A percentile compares a stretch with the other conserved stretches of the same genome.
Conservation (phyloP, 2,113 vertebrate genomes). For the Gobiocypris rarus region DNA sequence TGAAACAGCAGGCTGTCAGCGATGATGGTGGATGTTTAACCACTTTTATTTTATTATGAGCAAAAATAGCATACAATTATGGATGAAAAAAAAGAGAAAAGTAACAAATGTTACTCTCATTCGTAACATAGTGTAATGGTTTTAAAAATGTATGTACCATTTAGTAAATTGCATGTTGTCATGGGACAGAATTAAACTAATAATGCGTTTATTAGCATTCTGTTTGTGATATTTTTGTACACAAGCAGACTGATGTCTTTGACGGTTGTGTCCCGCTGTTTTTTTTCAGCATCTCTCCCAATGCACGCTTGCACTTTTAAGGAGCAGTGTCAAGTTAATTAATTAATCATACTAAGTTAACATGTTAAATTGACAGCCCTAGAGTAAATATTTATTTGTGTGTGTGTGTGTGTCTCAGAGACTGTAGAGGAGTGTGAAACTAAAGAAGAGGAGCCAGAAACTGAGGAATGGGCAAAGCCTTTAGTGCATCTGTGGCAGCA, state of each 20-base stretch:
- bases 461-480: conserved; percentile 90
- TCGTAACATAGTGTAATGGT: not conserved
- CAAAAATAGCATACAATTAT: not conserved
- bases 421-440: conserved; percentile 73
- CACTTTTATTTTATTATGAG: not conserved
- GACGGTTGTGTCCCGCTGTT: not conserved
- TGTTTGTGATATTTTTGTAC: not conserved
- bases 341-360: not conserved
- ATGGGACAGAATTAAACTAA: not conserved
- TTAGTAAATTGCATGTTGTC: not conserved
- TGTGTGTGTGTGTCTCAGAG: conserved; percentile 71
- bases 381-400: not conserved
- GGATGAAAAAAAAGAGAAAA: not conserved
- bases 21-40: conserved; percentile 84
- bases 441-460: conserved; percentile 84
- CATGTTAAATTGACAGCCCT: not conserved
- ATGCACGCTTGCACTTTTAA: not conserved
- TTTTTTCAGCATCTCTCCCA: not conserved
- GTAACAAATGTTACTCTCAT: not conserved
- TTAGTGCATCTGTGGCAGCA: conserved; percentile 91
- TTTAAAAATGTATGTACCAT: not conserved
- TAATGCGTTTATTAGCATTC: not conserved
- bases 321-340: not conserved
- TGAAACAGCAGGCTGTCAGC: conserved; percentile 86
- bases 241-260: not conserved